Evolutionary conservation across 1,140 invertebrate genomes (phyloP).

Genomic region (Megalopta genalis): DNA sequence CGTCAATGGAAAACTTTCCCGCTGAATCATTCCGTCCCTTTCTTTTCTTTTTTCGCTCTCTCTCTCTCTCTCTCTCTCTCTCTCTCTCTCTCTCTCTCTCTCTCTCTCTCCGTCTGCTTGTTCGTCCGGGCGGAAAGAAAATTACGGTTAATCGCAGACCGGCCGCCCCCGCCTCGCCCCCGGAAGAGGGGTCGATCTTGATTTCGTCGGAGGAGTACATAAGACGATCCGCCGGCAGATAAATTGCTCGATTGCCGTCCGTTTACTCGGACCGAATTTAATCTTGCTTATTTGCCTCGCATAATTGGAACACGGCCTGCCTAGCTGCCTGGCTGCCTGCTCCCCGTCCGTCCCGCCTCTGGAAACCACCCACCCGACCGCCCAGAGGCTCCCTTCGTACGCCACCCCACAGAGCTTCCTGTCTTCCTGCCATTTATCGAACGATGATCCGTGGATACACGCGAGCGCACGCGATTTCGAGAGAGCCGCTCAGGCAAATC

Average conservation of each 20-base stretch:
- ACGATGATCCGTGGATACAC: slow-evolving; percentile 24
- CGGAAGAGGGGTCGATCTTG: slow-evolving; percentile 43
- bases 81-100: not conserved
- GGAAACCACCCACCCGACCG: not conserved
- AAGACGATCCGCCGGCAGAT: slow-evolving; percentile 39
- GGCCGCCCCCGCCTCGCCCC: not conserved
- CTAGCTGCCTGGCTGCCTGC: not conserved
- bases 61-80: not conserved
- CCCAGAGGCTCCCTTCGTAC: too few relatives aligned
- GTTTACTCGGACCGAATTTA: slow-evolving; percentile 56
- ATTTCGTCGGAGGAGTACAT: slow-evolving; percentile 35
- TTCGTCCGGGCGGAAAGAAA: not conserved
- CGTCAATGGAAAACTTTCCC: not conserved
- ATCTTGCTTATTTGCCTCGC: slow-evolving; percentile 56
- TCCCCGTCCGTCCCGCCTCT: too few relatives aligned
- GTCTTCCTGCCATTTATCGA: slow-evolving; percentile 36
- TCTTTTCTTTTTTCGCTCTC: too few relatives aligned
- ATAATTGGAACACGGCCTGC: slow-evolving; percentile 57
- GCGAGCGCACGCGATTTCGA: slow-evolving; percentile 31
- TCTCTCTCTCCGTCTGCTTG: too few relatives aligned
- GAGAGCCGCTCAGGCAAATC: slow-evolving; percentile 6
- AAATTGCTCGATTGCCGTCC: slow-evolving; percentile 53
- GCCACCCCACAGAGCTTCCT: not conserved
- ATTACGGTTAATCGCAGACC: not conserved
- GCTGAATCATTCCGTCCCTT: not conserved